A percentile compares a stretch with the other conserved stretches of the same genome.
Conservation (phyloP, 92 coral and sea anemone species). For the Porites cylindrica region DNA sequence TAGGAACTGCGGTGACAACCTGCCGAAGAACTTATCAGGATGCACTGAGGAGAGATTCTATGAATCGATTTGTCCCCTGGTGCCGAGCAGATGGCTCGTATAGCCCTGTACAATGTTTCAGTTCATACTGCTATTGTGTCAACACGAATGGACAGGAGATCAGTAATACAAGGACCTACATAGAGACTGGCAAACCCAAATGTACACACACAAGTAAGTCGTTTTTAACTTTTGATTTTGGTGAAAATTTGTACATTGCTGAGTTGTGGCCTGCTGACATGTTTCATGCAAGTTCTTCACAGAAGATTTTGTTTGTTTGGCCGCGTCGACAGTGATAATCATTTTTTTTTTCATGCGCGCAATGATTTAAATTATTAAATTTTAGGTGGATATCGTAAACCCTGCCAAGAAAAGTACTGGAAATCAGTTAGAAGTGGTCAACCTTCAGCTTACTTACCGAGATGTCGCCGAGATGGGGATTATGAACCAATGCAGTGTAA, state of each 20-base stretch:
- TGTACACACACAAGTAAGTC: slow-evolving; percentile 69
- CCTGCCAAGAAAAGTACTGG: slow-evolving; percentile 71
- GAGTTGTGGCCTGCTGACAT: no score
- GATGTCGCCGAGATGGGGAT: slow-evolving; percentile 90
- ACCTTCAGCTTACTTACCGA: slow-evolving; percentile 67
- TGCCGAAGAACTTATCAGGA: slow-evolving; percentile 68
- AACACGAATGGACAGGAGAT: slow-evolving; percentile 81
- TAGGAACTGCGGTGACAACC: slow-evolving; percentile 60
- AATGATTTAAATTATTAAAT: background rate
- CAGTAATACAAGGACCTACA: slow-evolving; percentile 60
- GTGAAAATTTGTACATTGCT: background rate
- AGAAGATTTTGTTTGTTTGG: no score
- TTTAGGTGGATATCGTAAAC: slow-evolving; percentile 58
- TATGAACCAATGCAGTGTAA: slow-evolving; percentile 93
- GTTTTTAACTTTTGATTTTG: background rate
- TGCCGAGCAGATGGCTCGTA: slow-evolving; percentile 77
- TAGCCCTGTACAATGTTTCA: slow-evolving; percentile 78
- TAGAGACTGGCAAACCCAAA: slow-evolving; percentile 81
- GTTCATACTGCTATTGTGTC: slow-evolving; percentile 79
- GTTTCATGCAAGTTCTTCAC: no score
- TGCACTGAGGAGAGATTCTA: slow-evolving; percentile 61
- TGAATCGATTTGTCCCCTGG: slow-evolving; percentile 71
- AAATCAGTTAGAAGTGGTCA: slow-evolving; percentile 36
- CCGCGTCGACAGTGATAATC: background rate
- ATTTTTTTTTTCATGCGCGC: background rate